phyloP scores from a whole-genome alignment of 2,888 invertebrate species.

The Stegophylla sp. region DNA sequence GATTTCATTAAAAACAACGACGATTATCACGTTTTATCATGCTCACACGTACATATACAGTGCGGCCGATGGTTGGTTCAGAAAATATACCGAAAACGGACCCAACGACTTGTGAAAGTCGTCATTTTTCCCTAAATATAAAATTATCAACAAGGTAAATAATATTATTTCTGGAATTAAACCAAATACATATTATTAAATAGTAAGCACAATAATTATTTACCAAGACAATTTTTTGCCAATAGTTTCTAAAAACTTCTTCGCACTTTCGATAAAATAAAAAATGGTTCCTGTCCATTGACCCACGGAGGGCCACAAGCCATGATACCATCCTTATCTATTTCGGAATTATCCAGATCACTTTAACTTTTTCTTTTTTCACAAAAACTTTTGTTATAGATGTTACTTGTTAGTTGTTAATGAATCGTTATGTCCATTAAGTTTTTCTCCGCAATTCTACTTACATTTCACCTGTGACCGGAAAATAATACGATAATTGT shows the following conservation, averaged over 20 bases:
- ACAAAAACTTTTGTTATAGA: not conserved
- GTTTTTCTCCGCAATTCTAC: not conserved
- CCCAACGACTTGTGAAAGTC: no score
- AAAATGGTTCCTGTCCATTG: conserved; percentile 12
- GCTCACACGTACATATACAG: not conserved
- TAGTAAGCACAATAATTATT: no score
- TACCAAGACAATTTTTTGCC: no score
- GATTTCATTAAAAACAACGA: not conserved
- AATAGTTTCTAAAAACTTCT: no score
- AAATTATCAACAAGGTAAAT: no score
- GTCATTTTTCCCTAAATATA: no score
- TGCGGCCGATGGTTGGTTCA: not conserved
- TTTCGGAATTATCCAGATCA: conserved; percentile 21
- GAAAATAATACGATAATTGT: not conserved
- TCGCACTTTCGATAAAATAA: no score
- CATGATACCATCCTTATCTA: conserved; percentile 27
- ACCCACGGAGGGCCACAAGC: not conserved
- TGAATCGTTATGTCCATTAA: not conserved
- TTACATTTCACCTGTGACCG: not conserved
- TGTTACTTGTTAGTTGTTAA: not conserved
- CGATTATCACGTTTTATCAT: not conserved
- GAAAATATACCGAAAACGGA: not conserved
- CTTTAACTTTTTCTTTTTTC: conserved; percentile 7
- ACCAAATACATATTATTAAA: no score
- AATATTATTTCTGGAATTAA: no score